Percentiles rank a stretch among this genome's conserved stretches.
Conservation (phyloP, 2,797 vertebrate genomes). For the Spondyliosoma cantharus region DNA sequence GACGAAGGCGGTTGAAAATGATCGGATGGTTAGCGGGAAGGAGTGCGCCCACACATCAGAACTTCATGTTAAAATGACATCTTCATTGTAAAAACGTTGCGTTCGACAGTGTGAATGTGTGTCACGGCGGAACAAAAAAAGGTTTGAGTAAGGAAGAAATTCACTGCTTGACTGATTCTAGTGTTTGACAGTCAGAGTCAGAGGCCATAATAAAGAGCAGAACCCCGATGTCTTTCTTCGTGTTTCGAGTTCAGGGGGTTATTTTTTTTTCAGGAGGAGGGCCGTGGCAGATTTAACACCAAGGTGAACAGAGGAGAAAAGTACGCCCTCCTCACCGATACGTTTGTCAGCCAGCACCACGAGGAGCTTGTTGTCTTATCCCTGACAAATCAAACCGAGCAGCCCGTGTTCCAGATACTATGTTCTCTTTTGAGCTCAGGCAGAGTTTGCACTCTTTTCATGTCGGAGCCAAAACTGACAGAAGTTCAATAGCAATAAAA, state of each 20-base stretch:
- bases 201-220: not conserved
- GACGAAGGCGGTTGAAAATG: not conserved
- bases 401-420: not conserved
- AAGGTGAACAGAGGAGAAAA: not conserved
- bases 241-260: not conserved
- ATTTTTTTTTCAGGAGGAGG: not conserved
- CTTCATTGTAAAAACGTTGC: not conserved
- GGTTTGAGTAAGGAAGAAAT: slow-evolving; percentile 11
- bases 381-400: not conserved
- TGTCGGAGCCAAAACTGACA: not conserved
- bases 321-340: not conserved
- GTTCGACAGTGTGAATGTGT: not conserved
- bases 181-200: slow-evolving; percentile 1
- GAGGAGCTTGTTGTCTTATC: not conserved
- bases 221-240: not conserved
- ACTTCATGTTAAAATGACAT: not conserved
- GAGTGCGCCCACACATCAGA: not conserved
- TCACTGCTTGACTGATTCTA: not conserved
- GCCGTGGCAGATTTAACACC: not conserved
- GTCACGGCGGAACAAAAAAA: not conserved
- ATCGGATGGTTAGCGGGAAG: not conserved
- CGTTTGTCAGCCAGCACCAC: not conserved
- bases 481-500: not conserved
- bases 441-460: not conserved
- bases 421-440: not conserved